phyloP scores from a whole-genome alignment of 2,797 vertebrate genomes.

The Sebastes melanostomus region DNA sequence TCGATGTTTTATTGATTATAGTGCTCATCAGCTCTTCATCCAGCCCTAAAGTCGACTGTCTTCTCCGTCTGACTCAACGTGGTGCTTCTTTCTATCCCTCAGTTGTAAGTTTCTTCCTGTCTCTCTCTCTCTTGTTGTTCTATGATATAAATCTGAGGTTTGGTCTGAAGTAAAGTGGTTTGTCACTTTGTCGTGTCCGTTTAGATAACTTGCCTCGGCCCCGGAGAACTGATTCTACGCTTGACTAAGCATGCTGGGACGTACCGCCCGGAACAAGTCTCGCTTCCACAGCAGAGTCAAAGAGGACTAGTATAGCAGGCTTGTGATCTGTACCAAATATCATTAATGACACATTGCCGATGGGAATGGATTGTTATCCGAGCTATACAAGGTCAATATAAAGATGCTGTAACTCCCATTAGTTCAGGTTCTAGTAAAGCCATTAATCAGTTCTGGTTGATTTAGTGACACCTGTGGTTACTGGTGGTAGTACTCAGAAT shows the following conservation, averaged over 20 bases:
- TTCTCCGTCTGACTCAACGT: neutral
- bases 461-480: neutral
- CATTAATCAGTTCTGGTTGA: neutral
- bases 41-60: neutral
- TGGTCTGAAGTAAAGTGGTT: neutral
- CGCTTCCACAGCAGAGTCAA: slow-evolving; percentile 17
- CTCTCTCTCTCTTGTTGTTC: neutral
- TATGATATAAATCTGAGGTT: slow-evolving; percentile 14
- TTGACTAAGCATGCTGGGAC: slow-evolving; percentile 32
- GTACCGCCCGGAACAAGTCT: slow-evolving; percentile 7
- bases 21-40: slow-evolving; percentile 4
- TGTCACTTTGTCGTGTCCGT: slow-evolving; percentile 52
- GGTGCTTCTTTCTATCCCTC: neutral
- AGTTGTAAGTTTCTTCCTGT: neutral
- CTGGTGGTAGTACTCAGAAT: neutral
- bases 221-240: neutral
- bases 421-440: neutral
- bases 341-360: neutral
- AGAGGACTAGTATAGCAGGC: neutral
- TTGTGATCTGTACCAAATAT: neutral
- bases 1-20: slow-evolving; percentile 1
- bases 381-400: neutral
- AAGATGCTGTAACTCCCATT: neutral
- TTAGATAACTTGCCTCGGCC: slow-evolving; percentile 14
- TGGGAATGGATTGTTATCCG: neutral